Evolutionary conservation across 2,888 invertebrate species (phyloP).

Genomic region (Kuschelorhynchus macadamiae): DNA sequence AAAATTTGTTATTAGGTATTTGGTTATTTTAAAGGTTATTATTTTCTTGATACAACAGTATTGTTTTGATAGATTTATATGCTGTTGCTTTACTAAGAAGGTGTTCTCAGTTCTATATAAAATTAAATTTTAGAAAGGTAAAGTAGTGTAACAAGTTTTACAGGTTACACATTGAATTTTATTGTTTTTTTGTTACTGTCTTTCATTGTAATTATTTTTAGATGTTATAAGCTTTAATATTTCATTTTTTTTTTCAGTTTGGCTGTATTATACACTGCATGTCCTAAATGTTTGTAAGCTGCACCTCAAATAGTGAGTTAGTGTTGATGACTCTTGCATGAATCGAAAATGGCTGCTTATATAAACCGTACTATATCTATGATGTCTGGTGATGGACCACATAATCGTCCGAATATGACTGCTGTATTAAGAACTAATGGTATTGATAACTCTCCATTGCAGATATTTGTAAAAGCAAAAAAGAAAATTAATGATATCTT

Average conservation of each 20-base stretch:
- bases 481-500: slow-evolving; percentile 99
- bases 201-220: too few relatives aligned
- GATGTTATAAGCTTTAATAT: too few relatives aligned
- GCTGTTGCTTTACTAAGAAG: too few relatives aligned
- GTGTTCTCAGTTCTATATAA: too few relatives aligned
- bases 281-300: slow-evolving; percentile 38
- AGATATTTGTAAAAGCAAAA: slow-evolving; percentile 98
- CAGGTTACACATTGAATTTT: too few relatives aligned
- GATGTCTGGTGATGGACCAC: slow-evolving; percentile 85
- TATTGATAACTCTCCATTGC: slow-evolving; percentile 88
- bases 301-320: slow-evolving; percentile 11
- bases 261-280: slow-evolving; percentile 40
- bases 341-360: slow-evolving; percentile 84
- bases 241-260: slow-evolving; percentile 39
- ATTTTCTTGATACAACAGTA: too few relatives aligned
- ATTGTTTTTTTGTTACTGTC: too few relatives aligned
- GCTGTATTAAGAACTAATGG: slow-evolving; percentile 74
- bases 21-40: too few relatives aligned
- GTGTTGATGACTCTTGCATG: slow-evolving; percentile 35
- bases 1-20: too few relatives aligned
- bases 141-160: too few relatives aligned
- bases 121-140: too few relatives aligned
- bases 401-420: slow-evolving; percentile 70
- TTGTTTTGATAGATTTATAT: too few relatives aligned
- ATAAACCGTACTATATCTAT: slow-evolving; percentile 91